Conservation (phyloP, 2,888 invertebrate species). For the Diachrysia chrysitis region DNA sequence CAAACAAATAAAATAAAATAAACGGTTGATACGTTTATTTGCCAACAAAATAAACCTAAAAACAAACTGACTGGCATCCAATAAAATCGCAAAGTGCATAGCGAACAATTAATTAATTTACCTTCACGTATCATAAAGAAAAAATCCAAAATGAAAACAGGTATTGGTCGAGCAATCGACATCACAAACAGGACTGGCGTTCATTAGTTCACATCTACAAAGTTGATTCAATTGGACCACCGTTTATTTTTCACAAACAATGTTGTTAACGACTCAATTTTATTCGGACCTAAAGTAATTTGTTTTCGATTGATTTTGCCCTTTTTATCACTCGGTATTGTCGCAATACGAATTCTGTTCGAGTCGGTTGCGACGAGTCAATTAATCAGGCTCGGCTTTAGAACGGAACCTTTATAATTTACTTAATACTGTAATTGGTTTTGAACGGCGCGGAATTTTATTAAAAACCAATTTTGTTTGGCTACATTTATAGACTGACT, state of each 20-base stretch:
- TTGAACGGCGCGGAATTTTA: slow-evolving; percentile 53
- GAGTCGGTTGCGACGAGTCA: slow-evolving; percentile 55
- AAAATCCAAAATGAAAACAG: slow-evolving; percentile 55
- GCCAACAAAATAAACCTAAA: slow-evolving; percentile 32
- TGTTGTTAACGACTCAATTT: slow-evolving; percentile 75
- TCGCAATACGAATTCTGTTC: slow-evolving; percentile 41
- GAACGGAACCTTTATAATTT: slow-evolving; percentile 65
- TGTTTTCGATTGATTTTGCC: slow-evolving; percentile 73
- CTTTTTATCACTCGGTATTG: slow-evolving; percentile 61
- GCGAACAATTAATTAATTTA: slow-evolving; percentile 54
- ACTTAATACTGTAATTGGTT: slow-evolving; percentile 67
- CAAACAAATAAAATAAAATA: too few relatives aligned
- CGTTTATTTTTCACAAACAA: slow-evolving; percentile 70
- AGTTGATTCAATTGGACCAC: slow-evolving; percentile 72
- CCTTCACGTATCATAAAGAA: slow-evolving; percentile 42
- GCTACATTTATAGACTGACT: slow-evolving; percentile 33
- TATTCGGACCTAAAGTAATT: slow-evolving; percentile 72
- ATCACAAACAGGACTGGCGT: slow-evolving; percentile 52
- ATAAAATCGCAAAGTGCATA: slow-evolving; percentile 38
- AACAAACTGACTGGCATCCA: slow-evolving; percentile 36
- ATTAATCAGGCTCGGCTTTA: slow-evolving; percentile 65
- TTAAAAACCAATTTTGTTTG: slow-evolving; percentile 50
- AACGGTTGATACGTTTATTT: too few relatives aligned
- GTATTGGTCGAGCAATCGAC: slow-evolving; percentile 53
- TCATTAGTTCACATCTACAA: slow-evolving; percentile 74